Base-by-base conservation (phyloP, 2,888 invertebrate species). In the Melieria omissa region DNA sequence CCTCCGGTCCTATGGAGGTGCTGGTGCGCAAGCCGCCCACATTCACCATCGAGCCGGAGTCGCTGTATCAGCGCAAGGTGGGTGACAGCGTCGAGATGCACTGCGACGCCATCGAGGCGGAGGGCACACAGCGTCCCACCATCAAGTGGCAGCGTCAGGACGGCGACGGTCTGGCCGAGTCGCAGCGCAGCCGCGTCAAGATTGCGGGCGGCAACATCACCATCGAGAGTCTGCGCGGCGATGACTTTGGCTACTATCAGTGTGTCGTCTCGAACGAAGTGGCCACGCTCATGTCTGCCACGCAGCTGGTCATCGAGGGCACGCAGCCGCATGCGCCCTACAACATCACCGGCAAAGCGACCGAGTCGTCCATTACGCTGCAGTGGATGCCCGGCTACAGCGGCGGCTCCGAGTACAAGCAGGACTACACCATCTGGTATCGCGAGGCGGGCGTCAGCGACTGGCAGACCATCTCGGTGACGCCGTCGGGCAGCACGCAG, bases 311-410 rank as follows among this genome's bases (percentile, higher is more conserved):
- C 79, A 94, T 96, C 78, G 95, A 96, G 88, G 97, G 97, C 75
- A 98, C 98, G 14, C 96, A 97, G 83, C 98, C 98, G 14, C 98
- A 98, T 88, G 97, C 98, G 58, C 98, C 98, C 0, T 96, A 96
- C 89, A 98, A 98, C 88, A 92, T 98, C 73, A 93, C 95, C 44
- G 97, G 95, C 54, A 92, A 93, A 62, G 93, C 96, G 58, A 94
- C 93, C 0, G 94, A 96, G 88, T 97, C 96, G 87, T 92, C 95
- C 74, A 97, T 97, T 73, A 95, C 95, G 66, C 89, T 98, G 71
- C 92, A 92, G 76, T 98, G 98, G 98, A 90, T 96, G 86, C 97
- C 98, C 10, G 98, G 97, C 4, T 95, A 98, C 87, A 96, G 96
- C 81, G 98, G 97, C 62, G 97, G 97, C 42, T 95, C 95, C 12